Evolutionary conservation across 2,113 vertebrate species (phyloP).

Genomic region (Heterotis niloticus): DNA sequence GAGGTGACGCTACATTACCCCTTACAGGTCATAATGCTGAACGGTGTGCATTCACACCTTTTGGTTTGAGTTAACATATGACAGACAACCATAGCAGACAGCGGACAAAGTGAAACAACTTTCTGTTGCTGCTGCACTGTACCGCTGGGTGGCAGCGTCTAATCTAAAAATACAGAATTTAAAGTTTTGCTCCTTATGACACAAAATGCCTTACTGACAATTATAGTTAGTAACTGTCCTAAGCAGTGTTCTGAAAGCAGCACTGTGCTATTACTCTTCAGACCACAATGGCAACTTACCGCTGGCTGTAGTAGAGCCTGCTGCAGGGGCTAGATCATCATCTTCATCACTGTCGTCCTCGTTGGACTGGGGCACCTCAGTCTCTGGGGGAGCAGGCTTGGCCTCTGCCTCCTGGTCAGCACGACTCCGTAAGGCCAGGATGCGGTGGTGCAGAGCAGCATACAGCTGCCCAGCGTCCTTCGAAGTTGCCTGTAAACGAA

Average conservation of each 20-base stretch:
- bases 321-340: slow-evolving; percentile 57
- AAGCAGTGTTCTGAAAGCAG: neutral
- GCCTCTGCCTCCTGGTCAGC: slow-evolving; percentile 84
- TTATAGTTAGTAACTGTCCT: neutral
- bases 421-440: slow-evolving; percentile 83
- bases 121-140: no score
- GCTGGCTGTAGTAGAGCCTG: slow-evolving; percentile 52
- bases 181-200: neutral
- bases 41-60: no score
- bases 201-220: neutral
- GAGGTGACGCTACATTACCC: no score
- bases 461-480: slow-evolving; percentile 94
- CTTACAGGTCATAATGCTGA: no score
- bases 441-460: slow-evolving; percentile 90
- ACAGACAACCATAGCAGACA: no score
- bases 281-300: slow-evolving; percentile 47
- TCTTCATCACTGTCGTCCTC: slow-evolving; percentile 78
- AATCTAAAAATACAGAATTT: no score
- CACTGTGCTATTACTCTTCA: neutral
- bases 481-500: slow-evolving; percentile 78
- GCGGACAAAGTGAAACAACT: no score
- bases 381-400: slow-evolving; percentile 57
- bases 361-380: slow-evolving; percentile 62
- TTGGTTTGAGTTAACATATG: no score
- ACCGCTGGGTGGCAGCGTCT: no score